These are phyloP conservation scores for Menura novaehollandiae DNA, from an alignment of 2,113 vertebrate genomes.

Conservation along the genomic window DNA sequence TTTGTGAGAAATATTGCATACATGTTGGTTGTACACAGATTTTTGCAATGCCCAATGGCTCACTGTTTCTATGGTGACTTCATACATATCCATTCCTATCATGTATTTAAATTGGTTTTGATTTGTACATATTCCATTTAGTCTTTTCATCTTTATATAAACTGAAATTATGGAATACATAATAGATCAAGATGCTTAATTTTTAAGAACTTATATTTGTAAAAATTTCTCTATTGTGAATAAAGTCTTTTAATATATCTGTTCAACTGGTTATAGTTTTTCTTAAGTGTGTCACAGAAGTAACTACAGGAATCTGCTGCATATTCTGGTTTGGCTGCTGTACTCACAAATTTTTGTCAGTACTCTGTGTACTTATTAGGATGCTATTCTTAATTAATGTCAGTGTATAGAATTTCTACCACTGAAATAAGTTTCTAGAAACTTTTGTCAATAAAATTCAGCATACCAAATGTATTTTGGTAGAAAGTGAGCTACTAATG, in stretches of 20 bases:
- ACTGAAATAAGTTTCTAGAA: not conserved
- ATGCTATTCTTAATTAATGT: not conserved
- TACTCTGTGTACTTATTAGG: not conserved
- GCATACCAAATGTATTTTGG: not conserved
- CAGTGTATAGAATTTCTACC: not conserved
- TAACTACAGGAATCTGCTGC: not conserved
- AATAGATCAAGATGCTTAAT: constrained; percentile 92
- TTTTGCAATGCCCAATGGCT: constrained; percentile 71
- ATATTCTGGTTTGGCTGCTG: not conserved
- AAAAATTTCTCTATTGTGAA: constrained; percentile 98
- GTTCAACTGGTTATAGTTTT: constrained; percentile 48
- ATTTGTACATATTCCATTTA: constrained; percentile 83
- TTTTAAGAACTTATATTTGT: constrained; percentile 99
- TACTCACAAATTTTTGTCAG: not conserved
- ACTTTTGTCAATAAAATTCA: not conserved
- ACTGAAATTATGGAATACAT: constrained; percentile 82
- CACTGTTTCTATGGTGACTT: constrained; percentile 63
- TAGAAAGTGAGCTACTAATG: not conserved
- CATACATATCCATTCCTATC: constrained; percentile 62
- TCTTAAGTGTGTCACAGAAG: not conserved
- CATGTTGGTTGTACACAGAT: constrained; percentile 58
- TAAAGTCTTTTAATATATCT: constrained; percentile 96
- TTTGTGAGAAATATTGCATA: constrained; percentile 46
- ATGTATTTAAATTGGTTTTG: constrained; percentile 73
- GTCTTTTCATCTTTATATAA: constrained; percentile 90